Conservation (phyloP, 1,140 invertebrate species). For the Chironomus tepperi region DNA sequence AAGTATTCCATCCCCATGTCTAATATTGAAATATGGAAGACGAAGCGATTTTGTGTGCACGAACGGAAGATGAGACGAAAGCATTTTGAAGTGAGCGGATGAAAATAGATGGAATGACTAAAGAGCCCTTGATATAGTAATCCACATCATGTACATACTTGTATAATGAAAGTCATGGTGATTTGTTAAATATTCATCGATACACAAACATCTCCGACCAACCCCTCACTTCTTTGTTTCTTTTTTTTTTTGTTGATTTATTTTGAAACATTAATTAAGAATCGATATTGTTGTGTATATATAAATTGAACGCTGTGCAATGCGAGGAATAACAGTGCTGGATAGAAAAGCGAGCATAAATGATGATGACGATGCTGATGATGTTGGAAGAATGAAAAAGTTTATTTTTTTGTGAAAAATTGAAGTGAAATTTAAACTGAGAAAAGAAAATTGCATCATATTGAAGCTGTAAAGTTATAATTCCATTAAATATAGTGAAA, state of each 20-base stretch:
- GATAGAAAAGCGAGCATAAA: background rate
- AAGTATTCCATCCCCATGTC: too few species aligned
- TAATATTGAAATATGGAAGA: too few species aligned
- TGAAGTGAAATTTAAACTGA: too few species aligned
- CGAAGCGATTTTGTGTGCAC: too few species aligned
- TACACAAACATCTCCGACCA: background rate
- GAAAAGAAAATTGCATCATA: too few species aligned
- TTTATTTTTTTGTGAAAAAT: too few species aligned
- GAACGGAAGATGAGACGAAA: background rate
- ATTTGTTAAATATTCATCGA: conserved; percentile 17
- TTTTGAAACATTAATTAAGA: conserved; percentile 23
- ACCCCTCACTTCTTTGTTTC: background rate
- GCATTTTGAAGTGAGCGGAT: background rate
- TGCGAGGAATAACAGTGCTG: background rate
- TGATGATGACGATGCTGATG: background rate
- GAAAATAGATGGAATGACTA: background rate
- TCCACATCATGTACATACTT: background rate
- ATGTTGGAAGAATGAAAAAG: background rate
- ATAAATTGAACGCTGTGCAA: background rate
- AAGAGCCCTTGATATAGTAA: conserved; percentile 2
- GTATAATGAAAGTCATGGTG: background rate
- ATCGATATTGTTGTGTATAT: conserved; percentile 10
- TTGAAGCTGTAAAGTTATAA: too few species aligned
- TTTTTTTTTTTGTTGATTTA: conserved; percentile 9
- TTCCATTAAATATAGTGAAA: too few species aligned